Evolutionary conservation across 1,140 invertebrate species (phyloP).

Genomic region (Semibalanus balanoides): DNA sequence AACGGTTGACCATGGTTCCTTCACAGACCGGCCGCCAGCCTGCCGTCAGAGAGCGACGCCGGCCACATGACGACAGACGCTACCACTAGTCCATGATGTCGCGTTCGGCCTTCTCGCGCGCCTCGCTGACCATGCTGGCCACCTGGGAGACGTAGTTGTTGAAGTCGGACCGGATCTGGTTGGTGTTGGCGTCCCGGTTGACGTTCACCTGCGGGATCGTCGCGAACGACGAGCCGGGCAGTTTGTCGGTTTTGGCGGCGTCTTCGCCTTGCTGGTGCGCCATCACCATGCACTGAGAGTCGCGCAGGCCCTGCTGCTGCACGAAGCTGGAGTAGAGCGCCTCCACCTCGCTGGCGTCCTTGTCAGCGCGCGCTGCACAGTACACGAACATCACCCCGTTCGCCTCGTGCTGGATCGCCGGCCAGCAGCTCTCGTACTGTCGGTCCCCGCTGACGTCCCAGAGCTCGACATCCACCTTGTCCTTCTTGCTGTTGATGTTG

Average conservation of each 20-base stretch:
- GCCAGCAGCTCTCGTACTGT: conserved; percentile 61
- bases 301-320: conserved; percentile 31
- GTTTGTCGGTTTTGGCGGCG: conserved; percentile 13
- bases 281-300: conserved; percentile 25
- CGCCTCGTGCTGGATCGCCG: conserved; percentile 49
- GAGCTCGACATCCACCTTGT: conserved; percentile 46
- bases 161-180: conserved; percentile 47
- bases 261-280: conserved; percentile 24
- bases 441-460: conserved; percentile 57
- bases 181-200: conserved; percentile 47
- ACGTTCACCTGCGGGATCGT: conserved; percentile 46
- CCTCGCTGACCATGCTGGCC: conserved; percentile 38
- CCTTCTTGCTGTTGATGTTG: conserved; percentile 34
- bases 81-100: conserved; percentile 34
- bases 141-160: conserved; percentile 43
- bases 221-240: conserved; percentile 45
- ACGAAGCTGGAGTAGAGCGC: conserved; percentile 58
- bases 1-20: no score
- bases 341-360: conserved; percentile 47
- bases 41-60: no score
- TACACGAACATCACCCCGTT: conserved; percentile 61
- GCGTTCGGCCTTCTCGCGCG: conserved; percentile 38
- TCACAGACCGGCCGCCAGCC: no score
- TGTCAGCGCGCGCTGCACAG: conserved; percentile 39
- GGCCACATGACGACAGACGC: no score